Conservation (phyloP, 1,140 invertebrate species). For the Neocloeon triangulifer region DNA sequence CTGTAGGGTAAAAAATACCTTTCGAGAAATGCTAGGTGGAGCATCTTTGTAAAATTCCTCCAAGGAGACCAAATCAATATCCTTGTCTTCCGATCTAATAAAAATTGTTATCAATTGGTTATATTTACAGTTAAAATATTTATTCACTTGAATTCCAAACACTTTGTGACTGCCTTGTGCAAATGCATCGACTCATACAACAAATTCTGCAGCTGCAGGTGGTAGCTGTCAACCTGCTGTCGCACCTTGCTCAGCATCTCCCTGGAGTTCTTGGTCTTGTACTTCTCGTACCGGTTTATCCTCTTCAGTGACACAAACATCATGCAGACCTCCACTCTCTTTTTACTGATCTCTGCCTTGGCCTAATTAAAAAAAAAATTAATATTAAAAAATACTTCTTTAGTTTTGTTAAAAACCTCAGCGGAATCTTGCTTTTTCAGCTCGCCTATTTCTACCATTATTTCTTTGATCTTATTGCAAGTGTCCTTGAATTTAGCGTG, state of each 20-base stretch:
- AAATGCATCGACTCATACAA: constrained; percentile 85
- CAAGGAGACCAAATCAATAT: constrained; percentile 64
- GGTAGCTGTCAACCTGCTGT: constrained; percentile 66
- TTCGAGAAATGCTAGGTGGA: constrained; percentile 37
- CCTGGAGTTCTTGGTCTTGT: constrained; percentile 52
- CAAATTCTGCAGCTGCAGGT: constrained; percentile 83
- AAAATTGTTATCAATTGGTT: constrained; percentile 6
- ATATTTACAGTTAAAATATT: constrained; percentile 1
- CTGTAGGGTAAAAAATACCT: constrained; percentile 25
- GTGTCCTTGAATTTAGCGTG: constrained; percentile 37
- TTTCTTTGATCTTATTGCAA: constrained; percentile 36
- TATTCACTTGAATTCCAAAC: constrained; percentile 65
- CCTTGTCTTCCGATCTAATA: constrained; percentile 76
- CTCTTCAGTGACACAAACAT: constrained; percentile 64
- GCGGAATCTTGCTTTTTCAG: constrained; percentile 29
- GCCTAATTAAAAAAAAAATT: constrained; percentile 16
- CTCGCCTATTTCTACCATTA: constrained; percentile 36
- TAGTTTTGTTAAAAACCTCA: constrained; percentile 16
- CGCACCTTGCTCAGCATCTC: constrained; percentile 60
- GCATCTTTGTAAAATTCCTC: constrained; percentile 71
- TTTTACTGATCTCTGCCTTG: constrained; percentile 33
- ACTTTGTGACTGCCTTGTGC: constrained; percentile 81
- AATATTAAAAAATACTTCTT: constrained; percentile 7
- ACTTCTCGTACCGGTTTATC: constrained; percentile 74
- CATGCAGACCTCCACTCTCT: constrained; percentile 44